phyloP scores from a whole-genome alignment of 2,888 invertebrate genomes.

The Syrista parreyssii region DNA sequence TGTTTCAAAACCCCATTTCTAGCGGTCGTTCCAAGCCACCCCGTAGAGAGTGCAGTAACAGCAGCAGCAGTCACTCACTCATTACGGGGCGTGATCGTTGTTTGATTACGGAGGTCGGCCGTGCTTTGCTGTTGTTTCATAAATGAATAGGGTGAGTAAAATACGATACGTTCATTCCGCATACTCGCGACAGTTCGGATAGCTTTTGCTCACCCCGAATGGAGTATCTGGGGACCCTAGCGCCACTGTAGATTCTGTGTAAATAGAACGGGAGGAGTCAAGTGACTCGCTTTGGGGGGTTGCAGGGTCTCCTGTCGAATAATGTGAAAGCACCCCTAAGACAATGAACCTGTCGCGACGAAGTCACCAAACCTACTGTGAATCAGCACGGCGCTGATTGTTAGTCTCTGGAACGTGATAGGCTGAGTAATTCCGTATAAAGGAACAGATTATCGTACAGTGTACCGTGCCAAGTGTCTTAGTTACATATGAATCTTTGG shows the following conservation, averaged over 20 bases:
- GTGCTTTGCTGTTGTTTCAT: constrained; percentile 17
- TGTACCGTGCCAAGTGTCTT: too few species aligned
- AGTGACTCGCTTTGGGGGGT: neutral
- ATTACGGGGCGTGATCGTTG: constrained; percentile 57
- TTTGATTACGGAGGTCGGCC: constrained; percentile 53
- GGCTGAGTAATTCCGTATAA: too few species aligned
- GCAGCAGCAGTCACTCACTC: constrained; percentile 51
- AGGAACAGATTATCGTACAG: too few species aligned
- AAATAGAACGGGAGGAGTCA: constrained; percentile 5
- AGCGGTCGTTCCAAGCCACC: constrained; percentile 26
- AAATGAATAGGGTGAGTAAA: neutral
- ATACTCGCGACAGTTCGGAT: neutral
- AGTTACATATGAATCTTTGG: too few species aligned
- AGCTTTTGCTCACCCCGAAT: neutral
- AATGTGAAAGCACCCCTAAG: neutral
- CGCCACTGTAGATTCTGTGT: neutral
- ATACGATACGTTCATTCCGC: neutral
- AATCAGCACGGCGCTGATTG: too few species aligned
- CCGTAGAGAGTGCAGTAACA: constrained; percentile 29
- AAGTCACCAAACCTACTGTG: too few species aligned
- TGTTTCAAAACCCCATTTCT: constrained; percentile 45
- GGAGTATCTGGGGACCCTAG: neutral
- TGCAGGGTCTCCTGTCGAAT: neutral
- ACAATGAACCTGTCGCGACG: neutral
- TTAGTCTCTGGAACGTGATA: too few species aligned